Conservation (phyloP, 37 sponge, comb jelly and placozoan species). For the Geodia barretti region DNA sequence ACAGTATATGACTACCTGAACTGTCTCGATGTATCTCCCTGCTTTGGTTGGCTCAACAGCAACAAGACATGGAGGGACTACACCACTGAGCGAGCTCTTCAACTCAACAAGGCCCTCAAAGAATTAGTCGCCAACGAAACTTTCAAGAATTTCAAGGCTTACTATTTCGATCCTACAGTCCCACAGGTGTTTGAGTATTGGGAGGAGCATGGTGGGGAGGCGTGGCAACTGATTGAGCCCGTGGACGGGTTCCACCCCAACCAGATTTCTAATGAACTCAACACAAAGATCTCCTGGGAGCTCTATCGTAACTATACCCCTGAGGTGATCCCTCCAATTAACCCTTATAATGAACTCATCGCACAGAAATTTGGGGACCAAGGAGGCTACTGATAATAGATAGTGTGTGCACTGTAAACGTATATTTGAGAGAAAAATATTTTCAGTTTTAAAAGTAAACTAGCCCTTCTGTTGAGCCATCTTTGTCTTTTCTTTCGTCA, state of each 20-base stretch:
- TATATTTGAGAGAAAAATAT: too few relatives aligned
- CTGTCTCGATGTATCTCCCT: slow-evolving; percentile 88
- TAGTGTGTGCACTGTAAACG: too few relatives aligned
- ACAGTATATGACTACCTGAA: slow-evolving; percentile 88
- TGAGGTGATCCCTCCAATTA: slow-evolving; percentile 72
- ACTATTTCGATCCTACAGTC: slow-evolving; percentile 76
- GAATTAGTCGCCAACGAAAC: slow-evolving; percentile 51
- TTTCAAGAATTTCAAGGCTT: slow-evolving; percentile 67
- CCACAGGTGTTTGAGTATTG: slow-evolving; percentile 48
- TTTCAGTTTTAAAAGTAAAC: background rate
- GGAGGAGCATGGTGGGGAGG: slow-evolving; percentile 65
- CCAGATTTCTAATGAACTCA: slow-evolving; percentile 68
- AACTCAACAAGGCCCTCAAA: slow-evolving; percentile 69
- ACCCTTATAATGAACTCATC: slow-evolving; percentile 84
- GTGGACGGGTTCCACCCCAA: slow-evolving; percentile 96
- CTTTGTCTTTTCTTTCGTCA: background rate
- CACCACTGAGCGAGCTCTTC: slow-evolving; percentile 77
- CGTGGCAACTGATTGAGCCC: slow-evolving; percentile 88
- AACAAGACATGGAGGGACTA: slow-evolving; percentile 85
- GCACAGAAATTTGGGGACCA: slow-evolving; percentile 82
- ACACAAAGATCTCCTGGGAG: slow-evolving; percentile 65
- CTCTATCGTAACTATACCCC: slow-evolving; percentile 32
- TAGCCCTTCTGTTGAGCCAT: background rate
- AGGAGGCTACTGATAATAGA: slow-evolving; percentile 72
- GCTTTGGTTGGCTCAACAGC: slow-evolving; percentile 94